A percentile compares a stretch with the other conserved stretches of the same genome.
These are phyloP conservation scores for Heliopora coerulea DNA, from an alignment of 92 coral and sea anemone genomes.

Conservation along the genomic window DNA sequence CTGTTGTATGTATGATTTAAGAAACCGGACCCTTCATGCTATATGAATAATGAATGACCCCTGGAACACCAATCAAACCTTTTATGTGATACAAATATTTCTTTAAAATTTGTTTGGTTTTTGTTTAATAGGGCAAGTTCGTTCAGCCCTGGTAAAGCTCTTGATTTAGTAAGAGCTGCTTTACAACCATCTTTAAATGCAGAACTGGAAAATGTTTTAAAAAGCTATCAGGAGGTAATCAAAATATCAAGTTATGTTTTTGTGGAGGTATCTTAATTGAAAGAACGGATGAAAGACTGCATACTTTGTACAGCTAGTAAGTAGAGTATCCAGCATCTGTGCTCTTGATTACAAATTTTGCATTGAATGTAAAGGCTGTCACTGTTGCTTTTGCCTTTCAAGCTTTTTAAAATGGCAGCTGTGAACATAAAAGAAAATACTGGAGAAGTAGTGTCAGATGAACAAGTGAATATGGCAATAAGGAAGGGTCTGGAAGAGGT, in stretches of 20 bases:
- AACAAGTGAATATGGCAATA: constrained; percentile 78
- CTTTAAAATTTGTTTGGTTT: background rate
- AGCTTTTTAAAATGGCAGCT: constrained; percentile 97
- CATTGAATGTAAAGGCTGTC: background rate
- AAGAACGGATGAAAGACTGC: background rate
- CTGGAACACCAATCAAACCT: too few relatives aligned
- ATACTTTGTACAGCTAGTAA: too few relatives aligned
- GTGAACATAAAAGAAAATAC: constrained; percentile 91
- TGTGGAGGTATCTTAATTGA: too few relatives aligned
- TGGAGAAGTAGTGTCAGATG: constrained; percentile 89
- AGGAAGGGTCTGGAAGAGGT: constrained; percentile 96
- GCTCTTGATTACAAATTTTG: background rate
- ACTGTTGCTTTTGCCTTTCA: background rate
- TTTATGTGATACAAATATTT: too few relatives aligned
- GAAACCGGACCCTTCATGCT: too few relatives aligned
- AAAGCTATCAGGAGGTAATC: constrained; percentile 90
- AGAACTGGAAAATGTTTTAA: constrained; percentile 84
- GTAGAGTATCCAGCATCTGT: too few relatives aligned
- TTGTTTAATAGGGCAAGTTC: constrained; percentile 72
- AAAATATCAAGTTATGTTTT: too few relatives aligned
- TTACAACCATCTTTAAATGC: constrained; percentile 92
- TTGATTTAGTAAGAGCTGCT: constrained; percentile 93
- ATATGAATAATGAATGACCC: background rate
- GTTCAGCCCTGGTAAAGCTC: constrained; percentile 85
- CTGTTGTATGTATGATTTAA: too few relatives aligned